Conservation (phyloP, 2,888 invertebrate species). For the Empis stercorea region DNA sequence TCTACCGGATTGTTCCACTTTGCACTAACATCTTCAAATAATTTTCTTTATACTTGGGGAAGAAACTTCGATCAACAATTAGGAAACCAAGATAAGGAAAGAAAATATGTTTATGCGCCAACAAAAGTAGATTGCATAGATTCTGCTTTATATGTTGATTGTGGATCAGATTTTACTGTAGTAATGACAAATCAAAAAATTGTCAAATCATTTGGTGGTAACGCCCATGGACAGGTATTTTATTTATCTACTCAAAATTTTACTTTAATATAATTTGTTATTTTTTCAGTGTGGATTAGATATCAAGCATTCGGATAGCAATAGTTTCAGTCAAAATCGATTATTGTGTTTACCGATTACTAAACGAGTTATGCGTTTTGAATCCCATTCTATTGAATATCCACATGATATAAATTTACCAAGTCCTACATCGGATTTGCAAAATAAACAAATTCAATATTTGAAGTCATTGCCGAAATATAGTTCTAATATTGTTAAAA, state of each 20-base stretch:
- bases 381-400: conserved; percentile 34
- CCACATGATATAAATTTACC: conserved; percentile 33
- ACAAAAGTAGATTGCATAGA: conserved; percentile 30
- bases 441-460: conserved; percentile 32
- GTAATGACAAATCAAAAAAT: conserved; percentile 32
- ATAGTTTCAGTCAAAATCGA: conserved; percentile 26
- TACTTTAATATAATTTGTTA: neutral
- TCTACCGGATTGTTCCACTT: conserved; percentile 77
- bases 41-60: conserved; percentile 72
- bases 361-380: conserved; percentile 34
- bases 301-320: conserved; percentile 27
- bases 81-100: conserved; percentile 41
- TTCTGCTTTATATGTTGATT: conserved; percentile 32
- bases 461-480: conserved; percentile 33
- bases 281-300: conserved; percentile 30
- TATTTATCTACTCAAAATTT: neutral
- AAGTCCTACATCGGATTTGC: conserved; percentile 29
- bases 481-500: conserved; percentile 17
- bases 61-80: conserved; percentile 83
- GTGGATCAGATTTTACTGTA: conserved; percentile 36
- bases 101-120: conserved; percentile 28
- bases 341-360: conserved; percentile 33
- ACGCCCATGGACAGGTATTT: conserved; percentile 33
- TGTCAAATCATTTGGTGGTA: conserved; percentile 36
- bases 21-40: conserved; percentile 55